These are phyloP conservation scores for Neolamprologus kungweensis DNA, from an alignment of 2,113 vertebrate genomes.

Conservation along the genomic window DNA sequence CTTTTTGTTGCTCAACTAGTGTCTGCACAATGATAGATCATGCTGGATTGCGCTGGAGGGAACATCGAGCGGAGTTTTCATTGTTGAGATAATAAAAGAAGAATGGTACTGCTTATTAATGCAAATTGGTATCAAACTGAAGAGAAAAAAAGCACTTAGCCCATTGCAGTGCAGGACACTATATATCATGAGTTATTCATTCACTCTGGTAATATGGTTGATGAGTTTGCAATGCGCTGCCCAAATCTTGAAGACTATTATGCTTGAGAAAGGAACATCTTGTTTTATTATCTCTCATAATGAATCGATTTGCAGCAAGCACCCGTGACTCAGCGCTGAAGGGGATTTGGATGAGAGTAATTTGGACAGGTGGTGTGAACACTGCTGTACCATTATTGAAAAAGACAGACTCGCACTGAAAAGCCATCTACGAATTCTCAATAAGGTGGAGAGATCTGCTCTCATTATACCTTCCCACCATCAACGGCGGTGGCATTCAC, in stretches of 20 bases:
- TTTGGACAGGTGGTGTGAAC: slow-evolving; percentile 35
- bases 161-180: slow-evolving; percentile 5
- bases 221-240: slow-evolving; percentile 30
- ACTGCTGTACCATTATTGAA: not conserved
- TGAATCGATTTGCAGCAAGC: slow-evolving; percentile 43
- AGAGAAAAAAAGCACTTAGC: slow-evolving; percentile 27
- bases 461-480: not conserved
- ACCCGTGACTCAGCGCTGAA: not conserved
- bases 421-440: not conserved
- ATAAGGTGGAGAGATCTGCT: not conserved
- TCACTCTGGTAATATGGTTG: slow-evolving; percentile 28
- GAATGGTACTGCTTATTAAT: slow-evolving; percentile 54
- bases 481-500: not conserved
- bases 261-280: slow-evolving; percentile 36
- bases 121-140: slow-evolving; percentile 55
- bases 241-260: slow-evolving; percentile 32
- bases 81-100: slow-evolving; percentile 50
- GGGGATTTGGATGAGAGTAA: slow-evolving; percentile 19
- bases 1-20: slow-evolving; percentile 38
- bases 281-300: slow-evolving; percentile 55
- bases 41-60: slow-evolving; percentile 34
- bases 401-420: not conserved
- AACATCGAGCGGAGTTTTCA: slow-evolving; percentile 41
- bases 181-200: slow-evolving; percentile 15
- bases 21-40: slow-evolving; percentile 42